Percentiles rank a stretch among this genome's conserved stretches.
phyloP scores from a whole-genome alignment of 2,888 invertebrate species.

The Thecophora atra region DNA sequence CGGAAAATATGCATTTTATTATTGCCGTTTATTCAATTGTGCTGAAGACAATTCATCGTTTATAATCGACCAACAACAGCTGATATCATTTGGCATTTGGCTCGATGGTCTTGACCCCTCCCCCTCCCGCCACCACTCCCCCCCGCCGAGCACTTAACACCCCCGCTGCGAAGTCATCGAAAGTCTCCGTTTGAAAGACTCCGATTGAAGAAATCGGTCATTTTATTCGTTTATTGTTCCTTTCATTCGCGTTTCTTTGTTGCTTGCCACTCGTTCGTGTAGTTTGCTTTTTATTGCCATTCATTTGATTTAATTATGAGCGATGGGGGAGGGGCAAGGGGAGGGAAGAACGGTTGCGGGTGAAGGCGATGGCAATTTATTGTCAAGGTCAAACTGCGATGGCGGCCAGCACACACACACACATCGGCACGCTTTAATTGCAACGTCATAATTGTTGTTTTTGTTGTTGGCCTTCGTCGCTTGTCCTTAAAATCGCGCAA shows the following conservation, averaged over 20 bases:
- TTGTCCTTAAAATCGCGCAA: not conserved
- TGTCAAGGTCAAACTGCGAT: slow-evolving; percentile 1
- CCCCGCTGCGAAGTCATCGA: no score
- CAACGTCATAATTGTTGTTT: slow-evolving; percentile 22
- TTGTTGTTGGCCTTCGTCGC: not conserved
- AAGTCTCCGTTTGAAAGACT: no score
- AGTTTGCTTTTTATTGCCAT: not conserved
- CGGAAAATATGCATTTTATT: no score
- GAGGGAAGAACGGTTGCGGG: no score
- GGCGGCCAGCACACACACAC: not conserved
- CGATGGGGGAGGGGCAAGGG: no score
- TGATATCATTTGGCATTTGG: no score
- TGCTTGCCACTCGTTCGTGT: not conserved
- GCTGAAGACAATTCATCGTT: no score
- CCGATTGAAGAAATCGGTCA: not conserved
- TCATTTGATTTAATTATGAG: not conserved
- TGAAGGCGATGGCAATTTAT: not conserved
- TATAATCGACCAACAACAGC: no score
- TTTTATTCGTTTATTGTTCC: not conserved
- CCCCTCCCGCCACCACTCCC: no score
- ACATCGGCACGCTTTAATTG: slow-evolving; percentile 2
- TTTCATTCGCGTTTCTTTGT: not conserved
- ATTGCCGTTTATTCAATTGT: no score
- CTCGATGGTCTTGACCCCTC: no score
- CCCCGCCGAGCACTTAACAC: no score